Conservation (phyloP, 1,140 invertebrate species). For the Drosophila auraria region DNA sequence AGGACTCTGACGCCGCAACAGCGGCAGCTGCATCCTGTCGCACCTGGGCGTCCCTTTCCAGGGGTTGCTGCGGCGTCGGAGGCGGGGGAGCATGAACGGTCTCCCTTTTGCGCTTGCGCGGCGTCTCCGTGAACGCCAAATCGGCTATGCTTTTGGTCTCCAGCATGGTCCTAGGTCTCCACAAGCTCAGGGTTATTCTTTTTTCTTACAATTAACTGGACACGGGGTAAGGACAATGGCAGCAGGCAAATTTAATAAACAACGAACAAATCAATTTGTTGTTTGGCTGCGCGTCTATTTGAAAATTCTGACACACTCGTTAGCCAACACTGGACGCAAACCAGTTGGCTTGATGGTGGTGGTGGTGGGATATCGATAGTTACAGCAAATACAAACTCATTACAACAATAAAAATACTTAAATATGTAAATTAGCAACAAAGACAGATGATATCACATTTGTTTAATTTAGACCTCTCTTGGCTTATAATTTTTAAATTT, state of each 20-base stretch:
- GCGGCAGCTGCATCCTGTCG: conserved; percentile 44
- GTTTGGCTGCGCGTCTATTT: conserved; percentile 29
- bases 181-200: not conserved
- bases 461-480: no score
- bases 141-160: conserved; percentile 73
- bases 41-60: conserved; percentile 22
- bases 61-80: conserved; percentile 24
- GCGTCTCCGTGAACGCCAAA: conserved; percentile 65
- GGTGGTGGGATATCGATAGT: not conserved
- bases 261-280: conserved; percentile 13
- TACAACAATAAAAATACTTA: not conserved
- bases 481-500: no score
- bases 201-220: not conserved
- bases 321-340: conserved; percentile 13
- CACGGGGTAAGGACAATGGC: not conserved
- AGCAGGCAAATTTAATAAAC: conserved; percentile 19
- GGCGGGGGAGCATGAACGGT: conserved; percentile 21
- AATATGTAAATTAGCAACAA: not conserved
- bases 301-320: conserved; percentile 8
- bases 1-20: conserved; percentile 42
- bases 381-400: not conserved
- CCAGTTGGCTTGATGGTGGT: not conserved
- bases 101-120: conserved; percentile 80
- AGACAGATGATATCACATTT: no score
- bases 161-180: conserved; percentile 35